A percentile compares a stretch with the other conserved stretches of the same genome.
These are phyloP conservation scores for Laupala kohalensis DNA, from an alignment of 1,140 invertebrate species.

Conservation along the genomic window DNA sequence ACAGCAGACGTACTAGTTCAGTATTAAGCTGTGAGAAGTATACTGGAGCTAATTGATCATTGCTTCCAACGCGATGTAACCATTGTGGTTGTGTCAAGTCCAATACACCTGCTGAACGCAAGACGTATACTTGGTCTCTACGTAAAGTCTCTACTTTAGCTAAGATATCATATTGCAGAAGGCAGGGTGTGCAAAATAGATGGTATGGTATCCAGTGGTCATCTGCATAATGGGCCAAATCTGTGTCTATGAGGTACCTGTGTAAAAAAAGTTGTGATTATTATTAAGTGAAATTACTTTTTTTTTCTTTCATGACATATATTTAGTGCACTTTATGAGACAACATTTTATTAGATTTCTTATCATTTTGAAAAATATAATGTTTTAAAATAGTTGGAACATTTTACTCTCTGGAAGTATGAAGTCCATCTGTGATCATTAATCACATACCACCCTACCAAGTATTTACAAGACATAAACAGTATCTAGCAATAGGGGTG, in stretches of 20 bases:
- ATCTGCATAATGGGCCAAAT: constrained; percentile 27
- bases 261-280: neutral
- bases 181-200: constrained; percentile 59
- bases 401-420: no score
- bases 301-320: neutral
- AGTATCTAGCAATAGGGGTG: no score
- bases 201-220: constrained; percentile 65
- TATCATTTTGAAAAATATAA: no score
- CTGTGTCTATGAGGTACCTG: constrained; percentile 26
- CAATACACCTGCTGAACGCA: constrained; percentile 42
- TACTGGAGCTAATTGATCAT: constrained; percentile 27
- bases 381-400: no score
- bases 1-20: constrained; percentile 42
- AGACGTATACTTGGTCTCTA: constrained; percentile 51
- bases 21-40: constrained; percentile 49
- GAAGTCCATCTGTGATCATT: no score
- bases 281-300: neutral
- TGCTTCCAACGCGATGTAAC: constrained; percentile 26
- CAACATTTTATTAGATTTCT: neutral
- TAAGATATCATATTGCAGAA: constrained; percentile 46
- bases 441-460: no score
- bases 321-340: neutral
- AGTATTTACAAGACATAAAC: no score
- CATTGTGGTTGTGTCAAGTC: constrained; percentile 35
- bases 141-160: constrained; percentile 55